phyloP scores from a whole-genome alignment of 2,888 invertebrate species.

The Kuschelorhynchus macadamiae region DNA sequence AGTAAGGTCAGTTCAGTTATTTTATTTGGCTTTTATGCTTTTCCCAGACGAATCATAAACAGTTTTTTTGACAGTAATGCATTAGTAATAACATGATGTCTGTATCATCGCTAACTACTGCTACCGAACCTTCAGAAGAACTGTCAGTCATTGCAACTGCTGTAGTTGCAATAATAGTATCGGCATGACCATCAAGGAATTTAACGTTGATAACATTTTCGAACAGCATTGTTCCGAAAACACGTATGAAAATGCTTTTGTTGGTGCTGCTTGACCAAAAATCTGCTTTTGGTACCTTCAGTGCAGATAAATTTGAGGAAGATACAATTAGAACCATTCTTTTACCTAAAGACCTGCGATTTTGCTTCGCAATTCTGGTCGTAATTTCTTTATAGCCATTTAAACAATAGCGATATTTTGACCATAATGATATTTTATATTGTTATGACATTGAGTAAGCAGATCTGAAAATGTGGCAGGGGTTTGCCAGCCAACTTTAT shows the following conservation, averaged over 20 bases:
- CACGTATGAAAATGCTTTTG: conserved; percentile 8
- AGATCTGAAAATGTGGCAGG: not conserved
- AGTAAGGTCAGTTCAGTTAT: too few species aligned
- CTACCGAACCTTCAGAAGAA: too few species aligned
- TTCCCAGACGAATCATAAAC: conserved; percentile 3
- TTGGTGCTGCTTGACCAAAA: conserved; percentile 6
- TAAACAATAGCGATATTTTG: too few species aligned
- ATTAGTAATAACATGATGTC: conserved; percentile 2
- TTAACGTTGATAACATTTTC: conserved; percentile 5
- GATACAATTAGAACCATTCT: conserved; percentile 19
- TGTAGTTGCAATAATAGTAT: too few species aligned
- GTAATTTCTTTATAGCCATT: not conserved
- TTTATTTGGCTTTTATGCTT: not conserved
- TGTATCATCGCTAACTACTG: too few species aligned
- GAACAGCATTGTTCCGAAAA: conserved; percentile 5
- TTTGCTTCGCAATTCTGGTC: conserved; percentile 17
- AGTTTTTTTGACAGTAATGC: not conserved
- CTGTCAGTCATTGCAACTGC: too few species aligned
- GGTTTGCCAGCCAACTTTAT: not conserved
- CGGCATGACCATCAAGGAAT: conserved; percentile 7
- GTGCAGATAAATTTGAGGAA: conserved; percentile 17
- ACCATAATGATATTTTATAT: too few species aligned
- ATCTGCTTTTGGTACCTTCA: conserved; percentile 3
- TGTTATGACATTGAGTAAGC: not conserved
- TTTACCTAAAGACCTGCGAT: conserved; percentile 16